A percentile compares a stretch with the other conserved stretches of the same genome.
Conservation (phyloP, 1,140 invertebrate species). For the Macrocentrus cingulum region DNA sequence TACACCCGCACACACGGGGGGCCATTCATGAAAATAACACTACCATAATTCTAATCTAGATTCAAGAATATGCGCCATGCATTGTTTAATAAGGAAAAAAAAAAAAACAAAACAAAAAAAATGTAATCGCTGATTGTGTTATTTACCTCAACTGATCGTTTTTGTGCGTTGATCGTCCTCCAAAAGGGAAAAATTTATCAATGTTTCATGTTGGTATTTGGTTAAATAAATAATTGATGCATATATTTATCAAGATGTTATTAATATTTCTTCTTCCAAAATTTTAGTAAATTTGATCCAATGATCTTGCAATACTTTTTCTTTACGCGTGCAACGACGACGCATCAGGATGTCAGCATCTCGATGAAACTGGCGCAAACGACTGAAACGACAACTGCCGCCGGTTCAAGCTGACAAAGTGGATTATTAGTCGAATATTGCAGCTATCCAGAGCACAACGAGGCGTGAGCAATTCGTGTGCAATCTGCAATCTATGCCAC, state of each 20-base stretch:
- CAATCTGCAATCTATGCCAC: neutral
- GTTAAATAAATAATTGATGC: slow-evolving; percentile 56
- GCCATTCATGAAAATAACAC: slow-evolving; percentile 37
- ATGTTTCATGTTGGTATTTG: slow-evolving; percentile 56
- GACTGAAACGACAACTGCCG: slow-evolving; percentile 10
- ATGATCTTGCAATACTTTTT: too few relatives aligned
- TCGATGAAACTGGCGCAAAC: slow-evolving; percentile 15
- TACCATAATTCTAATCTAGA: slow-evolving; percentile 37
- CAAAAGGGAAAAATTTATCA: slow-evolving; percentile 38
- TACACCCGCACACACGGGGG: slow-evolving; percentile 36
- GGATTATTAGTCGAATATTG: slow-evolving; percentile 15
- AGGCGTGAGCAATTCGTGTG: slow-evolving; percentile 4
- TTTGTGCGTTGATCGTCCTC: neutral
- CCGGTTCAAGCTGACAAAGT: slow-evolving; percentile 22
- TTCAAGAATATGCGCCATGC: slow-evolving; percentile 28
- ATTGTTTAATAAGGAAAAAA: slow-evolving; percentile 5
- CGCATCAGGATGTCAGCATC: slow-evolving; percentile 1
- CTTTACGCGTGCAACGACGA: too few relatives aligned
- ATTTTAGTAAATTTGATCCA: too few relatives aligned
- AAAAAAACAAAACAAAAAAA: too few relatives aligned
- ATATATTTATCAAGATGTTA: slow-evolving; percentile 33
- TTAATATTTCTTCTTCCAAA: neutral
- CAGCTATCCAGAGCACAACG: slow-evolving; percentile 9
- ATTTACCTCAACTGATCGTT: neutral
- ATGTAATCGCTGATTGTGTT: slow-evolving; percentile 29